Percentiles rank a stretch among this genome's conserved stretches.
phyloP scores from a whole-genome alignment of 1,140 invertebrate genomes.

The Zaprionus ghesquierei region DNA sequence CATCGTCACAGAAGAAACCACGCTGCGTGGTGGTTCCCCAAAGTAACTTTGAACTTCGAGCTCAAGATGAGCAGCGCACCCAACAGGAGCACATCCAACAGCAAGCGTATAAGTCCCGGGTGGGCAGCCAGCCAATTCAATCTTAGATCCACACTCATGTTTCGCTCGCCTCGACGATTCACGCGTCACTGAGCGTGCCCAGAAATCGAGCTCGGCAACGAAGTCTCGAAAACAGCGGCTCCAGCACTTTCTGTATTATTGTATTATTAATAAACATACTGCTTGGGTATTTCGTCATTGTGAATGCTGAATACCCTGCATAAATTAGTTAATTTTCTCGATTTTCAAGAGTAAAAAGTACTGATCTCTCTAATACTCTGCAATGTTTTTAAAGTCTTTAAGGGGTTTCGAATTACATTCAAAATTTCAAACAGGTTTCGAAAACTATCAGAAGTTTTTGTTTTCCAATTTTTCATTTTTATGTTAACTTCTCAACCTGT shows the following conservation, averaged over 20 bases:
- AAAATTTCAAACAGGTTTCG: not conserved
- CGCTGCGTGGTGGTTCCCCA: constrained; percentile 85
- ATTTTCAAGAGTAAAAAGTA: too few relatives aligned
- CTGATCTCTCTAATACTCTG: not conserved
- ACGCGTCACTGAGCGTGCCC: constrained; percentile 42
- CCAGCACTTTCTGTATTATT: constrained; percentile 1
- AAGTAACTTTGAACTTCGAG: constrained; percentile 26
- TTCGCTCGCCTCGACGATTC: constrained; percentile 37
- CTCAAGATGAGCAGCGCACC: constrained; percentile 25
- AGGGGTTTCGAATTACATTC: not conserved
- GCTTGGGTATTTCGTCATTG: not conserved
- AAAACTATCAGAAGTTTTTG: not conserved
- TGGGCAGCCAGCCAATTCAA: not conserved
- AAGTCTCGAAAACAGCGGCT: constrained; percentile 25
- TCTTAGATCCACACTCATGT: constrained; percentile 48
- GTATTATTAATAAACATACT: constrained; percentile 42
- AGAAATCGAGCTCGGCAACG: constrained; percentile 5
- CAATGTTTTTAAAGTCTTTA: not conserved
- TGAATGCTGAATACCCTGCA: constrained; percentile 8
- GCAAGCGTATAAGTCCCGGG: constrained; percentile 12
- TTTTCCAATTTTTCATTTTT: not conserved
- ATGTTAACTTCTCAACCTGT: not conserved
- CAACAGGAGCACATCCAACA: constrained; percentile 41
- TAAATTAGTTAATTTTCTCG: not conserved
- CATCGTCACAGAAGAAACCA: constrained; percentile 97